Conservation (phyloP, 2,888 invertebrate species). For the Pollenia griseotomentosa region DNA sequence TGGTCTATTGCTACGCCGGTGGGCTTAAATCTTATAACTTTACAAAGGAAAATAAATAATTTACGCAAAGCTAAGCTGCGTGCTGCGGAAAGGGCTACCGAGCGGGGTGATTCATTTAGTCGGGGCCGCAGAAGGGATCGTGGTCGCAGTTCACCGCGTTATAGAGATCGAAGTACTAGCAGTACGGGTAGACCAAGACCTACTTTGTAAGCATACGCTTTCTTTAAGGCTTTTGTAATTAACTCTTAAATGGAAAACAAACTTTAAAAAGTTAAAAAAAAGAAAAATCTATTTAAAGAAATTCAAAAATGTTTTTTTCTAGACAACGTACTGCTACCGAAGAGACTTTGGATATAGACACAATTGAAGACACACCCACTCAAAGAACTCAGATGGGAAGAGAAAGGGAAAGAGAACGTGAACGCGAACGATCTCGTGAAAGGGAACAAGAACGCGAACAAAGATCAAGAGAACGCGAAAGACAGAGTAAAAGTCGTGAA, state of each 20-base stretch:
- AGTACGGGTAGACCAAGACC: slow-evolving; percentile 76
- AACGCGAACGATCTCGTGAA: slow-evolving; percentile 70
- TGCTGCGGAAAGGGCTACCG: slow-evolving; percentile 74
- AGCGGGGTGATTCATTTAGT: slow-evolving; percentile 59
- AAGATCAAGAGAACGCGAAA: slow-evolving; percentile 73
- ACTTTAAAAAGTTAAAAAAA: neutral
- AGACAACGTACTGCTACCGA: slow-evolving; percentile 81
- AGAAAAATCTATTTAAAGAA: neutral
- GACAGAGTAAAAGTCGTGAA: slow-evolving; percentile 77
- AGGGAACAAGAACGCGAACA: slow-evolving; percentile 70
- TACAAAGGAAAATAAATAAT: slow-evolving; percentile 80
- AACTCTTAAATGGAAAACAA: neutral
- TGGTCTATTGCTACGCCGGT: slow-evolving; percentile 88
- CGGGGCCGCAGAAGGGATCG: slow-evolving; percentile 75
- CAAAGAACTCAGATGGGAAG: slow-evolving; percentile 66
- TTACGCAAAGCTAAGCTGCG: slow-evolving; percentile 76
- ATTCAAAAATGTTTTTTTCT: neutral
- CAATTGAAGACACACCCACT: slow-evolving; percentile 76
- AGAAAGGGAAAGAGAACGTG: slow-evolving; percentile 64
- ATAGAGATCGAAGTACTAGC: slow-evolving; percentile 78
- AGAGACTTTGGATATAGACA: slow-evolving; percentile 79
- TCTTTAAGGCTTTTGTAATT: no score
- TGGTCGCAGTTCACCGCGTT: slow-evolving; percentile 50
- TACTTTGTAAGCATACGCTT: slow-evolving; percentile 76
- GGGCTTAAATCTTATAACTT: slow-evolving; percentile 86